Base-by-base conservation (phyloP, 64 coral and sea anemone genomes). In the Montipora cactus region DNA sequence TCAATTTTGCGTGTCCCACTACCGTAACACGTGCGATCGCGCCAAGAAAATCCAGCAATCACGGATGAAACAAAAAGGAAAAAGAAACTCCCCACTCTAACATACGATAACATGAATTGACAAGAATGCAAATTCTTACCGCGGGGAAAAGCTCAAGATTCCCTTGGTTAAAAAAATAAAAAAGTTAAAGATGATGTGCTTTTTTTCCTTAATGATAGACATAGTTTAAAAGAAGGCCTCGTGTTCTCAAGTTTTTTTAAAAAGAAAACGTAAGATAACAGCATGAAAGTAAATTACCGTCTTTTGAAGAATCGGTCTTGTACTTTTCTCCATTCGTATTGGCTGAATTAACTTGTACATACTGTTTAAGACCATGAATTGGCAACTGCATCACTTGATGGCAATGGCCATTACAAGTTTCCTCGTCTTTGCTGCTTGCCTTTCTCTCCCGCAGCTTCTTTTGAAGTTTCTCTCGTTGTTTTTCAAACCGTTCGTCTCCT, bases 401-500 rank as follows among this genome's bases (percentile, higher is more conserved):
- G 59, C 84, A 93, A 62, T 93, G 92, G 49, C 84, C 84, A 81
- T 22, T 47, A 23, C 92, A 93, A 22, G 79, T 74, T 44, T 88
- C 92, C 6, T 93, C 92, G 3, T 88, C 89, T 81, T 92, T 78
- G 23, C 22, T 76, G 84, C 83, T 93, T 53, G 55, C 83, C 77
- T 93, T 93, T 45, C 84, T 81, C 78, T 93, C 92, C 51, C 84
- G 68, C 2, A 93, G 76, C 78, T 80, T 93, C 66, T 74, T 93
- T 59, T 93, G 92, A 19, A 93, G 92, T 88, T 93, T 93, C 74
- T 93, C 92, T 25, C 92, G 92, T 79, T 61, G 82, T 74, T 93
- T 93, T 81, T 93, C 92, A 10, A 88, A 47, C 14, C 92, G 47
- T 79, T 93, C 92, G 47, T 93, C 84, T 72, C 37, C 52, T 44